Base-by-base conservation (phyloP, 2,113 vertebrate species). In the Hippocampus guttulatus region DNA sequence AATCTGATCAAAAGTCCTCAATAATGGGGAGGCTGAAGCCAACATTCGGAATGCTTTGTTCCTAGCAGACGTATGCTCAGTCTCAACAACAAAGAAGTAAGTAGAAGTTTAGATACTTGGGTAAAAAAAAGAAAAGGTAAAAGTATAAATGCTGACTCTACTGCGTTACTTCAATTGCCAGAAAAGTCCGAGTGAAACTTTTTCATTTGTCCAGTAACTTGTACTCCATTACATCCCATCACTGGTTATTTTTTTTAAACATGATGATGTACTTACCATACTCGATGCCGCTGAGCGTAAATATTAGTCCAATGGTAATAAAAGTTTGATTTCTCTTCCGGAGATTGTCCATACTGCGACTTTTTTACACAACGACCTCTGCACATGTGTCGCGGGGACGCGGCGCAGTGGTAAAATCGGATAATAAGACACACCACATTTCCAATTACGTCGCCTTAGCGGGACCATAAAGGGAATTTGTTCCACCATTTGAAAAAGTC, bases 271-370 rank as follows among this genome's bases (percentile, higher is more conserved):
- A 85, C 92, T 88, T 75, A 95, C 93, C 93, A 41, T 95, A 95
- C 78, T 94, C 93, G 10, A 95, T 87, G 51, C 94, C 94, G 65
- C 91, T 93, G 43, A 93, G 78, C 67, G 93, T 86, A 74, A 94
- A 95, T 73, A 94, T 90, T 23, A 94, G 80, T 68, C 93, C 93
- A 33, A 94, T 93, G 25, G 89, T 92, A 18, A 91, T 14, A 73
- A 92, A 90, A 45, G 93, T 94, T 30, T 88, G 71, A 66, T 89
- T 93, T 79, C 87, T 91, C 77, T 89, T 92, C 67, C 74, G 85
- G 49, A 70, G 75, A 69, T 87, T 75, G 84, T 93, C 92, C 93
- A 93, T 92, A 67, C 69, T 68, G 63, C 16, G 51, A 60, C 63
- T 73, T 63, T 79, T 33, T 33, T 77, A 51, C 84, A 52, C n/a